Conservation (phyloP, 1,140 invertebrate species). For the Physella acuta region DNA sequence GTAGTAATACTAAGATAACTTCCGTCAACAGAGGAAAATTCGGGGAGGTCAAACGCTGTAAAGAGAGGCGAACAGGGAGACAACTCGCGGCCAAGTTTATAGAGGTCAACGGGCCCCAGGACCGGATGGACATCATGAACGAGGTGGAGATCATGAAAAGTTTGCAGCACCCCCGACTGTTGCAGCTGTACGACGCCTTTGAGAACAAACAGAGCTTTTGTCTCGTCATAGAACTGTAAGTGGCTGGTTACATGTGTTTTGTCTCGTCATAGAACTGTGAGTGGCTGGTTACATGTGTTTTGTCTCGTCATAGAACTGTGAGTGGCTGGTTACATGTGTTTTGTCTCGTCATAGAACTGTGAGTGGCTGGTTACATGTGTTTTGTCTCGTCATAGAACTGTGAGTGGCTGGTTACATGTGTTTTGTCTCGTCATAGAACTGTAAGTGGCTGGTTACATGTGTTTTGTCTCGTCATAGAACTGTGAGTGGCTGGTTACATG, state of each 20-base stretch:
- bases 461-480: not conserved
- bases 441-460: slow-evolving; percentile 70
- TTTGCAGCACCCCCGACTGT: slow-evolving; percentile 88
- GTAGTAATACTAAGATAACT: too few relatives aligned
- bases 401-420: too few relatives aligned
- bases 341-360: too few relatives aligned
- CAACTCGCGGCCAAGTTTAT: slow-evolving; percentile 92
- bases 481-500: too few relatives aligned
- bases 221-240: slow-evolving; percentile 94
- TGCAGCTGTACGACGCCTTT: slow-evolving; percentile 95
- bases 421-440: slow-evolving; percentile 94
- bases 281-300: too few relatives aligned
- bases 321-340: too few relatives aligned
- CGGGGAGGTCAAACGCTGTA: slow-evolving; percentile 91
- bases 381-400: too few relatives aligned
- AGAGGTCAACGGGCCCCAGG: slow-evolving; percentile 78
- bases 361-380: too few relatives aligned
- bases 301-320: too few relatives aligned
- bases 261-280: too few relatives aligned
- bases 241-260: slow-evolving; percentile 44
- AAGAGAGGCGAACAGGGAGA: slow-evolving; percentile 77
- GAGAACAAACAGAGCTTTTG: slow-evolving; percentile 90
- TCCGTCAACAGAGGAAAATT: slow-evolving; percentile 95
- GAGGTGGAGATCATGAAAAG: slow-evolving; percentile 95
- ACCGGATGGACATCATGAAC: slow-evolving; percentile 82